A percentile compares a stretch with the other conserved stretches of the same genome.
Conservation (phyloP, 2,113 vertebrate species). For the Ctenomys sociabilis region DNA sequence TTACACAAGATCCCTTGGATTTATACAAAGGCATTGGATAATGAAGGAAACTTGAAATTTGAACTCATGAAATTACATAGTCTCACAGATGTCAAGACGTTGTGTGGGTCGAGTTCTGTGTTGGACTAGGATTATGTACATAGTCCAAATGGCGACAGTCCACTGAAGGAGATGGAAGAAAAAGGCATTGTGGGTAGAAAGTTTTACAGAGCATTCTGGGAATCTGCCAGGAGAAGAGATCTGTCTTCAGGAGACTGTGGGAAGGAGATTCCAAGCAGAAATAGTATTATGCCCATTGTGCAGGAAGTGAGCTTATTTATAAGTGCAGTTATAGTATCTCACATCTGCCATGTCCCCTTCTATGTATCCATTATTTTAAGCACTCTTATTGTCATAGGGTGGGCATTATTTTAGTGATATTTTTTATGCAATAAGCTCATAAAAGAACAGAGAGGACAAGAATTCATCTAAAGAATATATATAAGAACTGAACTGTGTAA, state of each 20-base stretch:
- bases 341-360: fast-evolving
- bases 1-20: not conserved
- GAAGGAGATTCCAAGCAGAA: not conserved
- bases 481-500: not conserved
- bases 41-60: not conserved
- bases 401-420: not conserved
- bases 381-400: not conserved
- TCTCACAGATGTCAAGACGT: not conserved
- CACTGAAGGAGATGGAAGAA: not conserved
- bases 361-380: fast-evolving
- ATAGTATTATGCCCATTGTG: fast-evolving
- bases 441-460: not conserved
- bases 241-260: not conserved
- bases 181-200: not conserved
- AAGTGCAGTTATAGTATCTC: not conserved
- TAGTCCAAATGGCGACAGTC: not conserved
- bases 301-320: not conserved
- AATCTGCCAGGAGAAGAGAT: not conserved
- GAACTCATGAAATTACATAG: not conserved
- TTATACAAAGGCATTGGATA: not conserved
- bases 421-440: not conserved
- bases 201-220: not conserved
- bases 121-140: not conserved
- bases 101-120: not conserved
- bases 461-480: not conserved